These are phyloP conservation scores for Corythoichthys intestinalis DNA, from an alignment of 2,113 vertebrate genomes.

Conservation along the genomic window DNA sequence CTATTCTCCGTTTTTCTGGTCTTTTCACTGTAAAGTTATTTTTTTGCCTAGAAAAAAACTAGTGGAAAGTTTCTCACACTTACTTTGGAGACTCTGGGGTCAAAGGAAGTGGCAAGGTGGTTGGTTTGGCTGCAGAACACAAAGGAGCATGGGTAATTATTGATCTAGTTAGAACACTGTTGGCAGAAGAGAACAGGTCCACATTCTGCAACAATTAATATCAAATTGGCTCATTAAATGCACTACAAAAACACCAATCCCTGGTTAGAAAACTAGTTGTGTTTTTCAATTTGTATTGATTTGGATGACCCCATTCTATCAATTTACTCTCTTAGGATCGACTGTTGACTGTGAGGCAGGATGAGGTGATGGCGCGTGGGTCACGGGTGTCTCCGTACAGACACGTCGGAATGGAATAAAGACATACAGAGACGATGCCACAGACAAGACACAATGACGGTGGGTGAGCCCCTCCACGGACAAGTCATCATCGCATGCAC, in stretches of 20 bases:
- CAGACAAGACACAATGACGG: conserved; percentile 70
- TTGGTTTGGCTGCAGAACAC: conserved; percentile 96
- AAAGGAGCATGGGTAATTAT: conserved; percentile 83
- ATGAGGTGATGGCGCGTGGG: conserved; percentile 71
- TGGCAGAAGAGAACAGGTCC: conserved; percentile 69
- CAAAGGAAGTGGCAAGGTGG: conserved; percentile 99
- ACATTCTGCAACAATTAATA: conserved; percentile 71
- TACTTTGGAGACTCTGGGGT: conserved; percentile 99
- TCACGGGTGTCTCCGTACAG: conserved; percentile 52
- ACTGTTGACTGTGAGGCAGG: conserved; percentile 74
- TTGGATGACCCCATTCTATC: conserved; percentile 67
- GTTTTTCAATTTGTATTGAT: conserved; percentile 36
- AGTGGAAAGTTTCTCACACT: conserved; percentile 87
- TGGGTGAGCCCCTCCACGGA: conserved; percentile 63
- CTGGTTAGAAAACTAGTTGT: conserved; percentile 39
- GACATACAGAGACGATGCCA: conserved; percentile 62
- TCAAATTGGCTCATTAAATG: conserved; percentile 65
- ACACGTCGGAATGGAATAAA: conserved; percentile 53
- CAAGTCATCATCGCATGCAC: conserved; percentile 75
- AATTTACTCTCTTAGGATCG: conserved; percentile 47
- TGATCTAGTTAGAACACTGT: conserved; percentile 72
- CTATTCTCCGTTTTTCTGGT: conserved; percentile 20
- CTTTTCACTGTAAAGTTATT: conserved; percentile 59
- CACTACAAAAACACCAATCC: conserved; percentile 56
- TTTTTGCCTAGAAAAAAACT: conserved; percentile 69